Conservation (phyloP, 2,888 invertebrate genomes). For the Epinotia ramella region DNA sequence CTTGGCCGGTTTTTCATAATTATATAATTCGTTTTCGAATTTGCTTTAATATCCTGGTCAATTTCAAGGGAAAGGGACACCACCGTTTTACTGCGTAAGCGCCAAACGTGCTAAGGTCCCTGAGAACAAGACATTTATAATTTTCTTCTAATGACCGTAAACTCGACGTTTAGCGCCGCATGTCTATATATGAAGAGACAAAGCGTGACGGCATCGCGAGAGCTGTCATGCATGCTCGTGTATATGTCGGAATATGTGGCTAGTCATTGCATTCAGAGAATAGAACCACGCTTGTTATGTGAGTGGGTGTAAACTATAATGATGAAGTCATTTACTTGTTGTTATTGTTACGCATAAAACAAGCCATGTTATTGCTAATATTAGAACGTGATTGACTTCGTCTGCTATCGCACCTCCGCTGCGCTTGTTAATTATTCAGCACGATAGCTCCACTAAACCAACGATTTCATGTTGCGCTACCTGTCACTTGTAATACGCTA, state of each 20-base stretch:
- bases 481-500: not conserved
- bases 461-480: not conserved
- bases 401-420: not conserved
- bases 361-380: not conserved
- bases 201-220: conserved; percentile 5
- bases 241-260: not conserved
- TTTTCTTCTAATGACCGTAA: not conserved
- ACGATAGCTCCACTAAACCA: not conserved
- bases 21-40: too few species aligned
- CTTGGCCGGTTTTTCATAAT: too few species aligned
- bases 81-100: too few species aligned
- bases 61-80: too few species aligned
- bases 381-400: not conserved
- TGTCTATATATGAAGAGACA: not conserved
- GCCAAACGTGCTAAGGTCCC: too few species aligned
- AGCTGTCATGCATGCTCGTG: not conserved
- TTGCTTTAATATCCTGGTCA: too few species aligned
- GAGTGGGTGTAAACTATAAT: conserved; percentile 2
- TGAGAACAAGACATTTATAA: too few species aligned
- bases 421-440: not conserved
- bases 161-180: not conserved
- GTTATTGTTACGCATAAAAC: not conserved
- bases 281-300: conserved; percentile 8
- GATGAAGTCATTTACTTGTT: conserved; percentile 16
- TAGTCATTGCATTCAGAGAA: conserved; percentile 15